phyloP scores from a whole-genome alignment of 2,888 invertebrate genomes.

The Gnatocerus cornutus region DNA sequence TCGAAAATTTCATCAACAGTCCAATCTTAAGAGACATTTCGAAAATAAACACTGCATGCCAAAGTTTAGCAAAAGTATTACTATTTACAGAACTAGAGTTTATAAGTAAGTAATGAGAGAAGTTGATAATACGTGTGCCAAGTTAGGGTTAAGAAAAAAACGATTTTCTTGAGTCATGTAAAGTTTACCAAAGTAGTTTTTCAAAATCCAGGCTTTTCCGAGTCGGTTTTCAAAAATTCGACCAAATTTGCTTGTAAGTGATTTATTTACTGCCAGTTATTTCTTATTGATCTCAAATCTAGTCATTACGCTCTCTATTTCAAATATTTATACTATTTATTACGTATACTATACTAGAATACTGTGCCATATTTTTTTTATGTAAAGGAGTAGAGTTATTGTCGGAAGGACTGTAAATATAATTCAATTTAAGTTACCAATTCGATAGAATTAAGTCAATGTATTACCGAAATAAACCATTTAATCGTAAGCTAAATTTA shows the following conservation, averaged over 20 bases:
- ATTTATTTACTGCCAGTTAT: slow-evolving; percentile 24
- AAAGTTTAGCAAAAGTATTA: slow-evolving; percentile 64
- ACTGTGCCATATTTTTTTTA: slow-evolving; percentile 18
- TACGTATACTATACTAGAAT: slow-evolving; percentile 12
- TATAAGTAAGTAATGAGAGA: slow-evolving; percentile 42
- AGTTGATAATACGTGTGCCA: slow-evolving; percentile 20
- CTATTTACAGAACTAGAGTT: slow-evolving; percentile 61
- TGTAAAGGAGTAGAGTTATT: slow-evolving; percentile 17
- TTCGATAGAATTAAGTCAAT: slow-evolving; percentile 22
- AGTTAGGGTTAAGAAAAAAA: slow-evolving; percentile 16
- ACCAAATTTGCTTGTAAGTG: neutral
- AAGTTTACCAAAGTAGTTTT: slow-evolving; percentile 1
- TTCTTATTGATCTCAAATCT: slow-evolving; percentile 11
- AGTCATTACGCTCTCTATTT: slow-evolving; percentile 14
- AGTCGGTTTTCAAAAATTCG: neutral
- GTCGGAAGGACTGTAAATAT: slow-evolving; percentile 25
- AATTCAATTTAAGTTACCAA: slow-evolving; percentile 14
- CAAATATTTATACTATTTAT: slow-evolving; percentile 11
- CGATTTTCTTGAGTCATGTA: slow-evolving; percentile 10
- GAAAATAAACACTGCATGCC: slow-evolving; percentile 66
- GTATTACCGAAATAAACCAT: slow-evolving; percentile 30
- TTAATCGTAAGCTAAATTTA: slow-evolving; percentile 18
- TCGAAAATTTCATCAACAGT: slow-evolving; percentile 75
- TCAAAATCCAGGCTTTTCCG: neutral
- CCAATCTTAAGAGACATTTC: slow-evolving; percentile 70